A percentile compares a stretch with the other conserved stretches of the same genome.
These are phyloP conservation scores for Actinia tenebrosa DNA, from an alignment of 64 coral and sea anemone genomes.

Conservation along the genomic window DNA sequence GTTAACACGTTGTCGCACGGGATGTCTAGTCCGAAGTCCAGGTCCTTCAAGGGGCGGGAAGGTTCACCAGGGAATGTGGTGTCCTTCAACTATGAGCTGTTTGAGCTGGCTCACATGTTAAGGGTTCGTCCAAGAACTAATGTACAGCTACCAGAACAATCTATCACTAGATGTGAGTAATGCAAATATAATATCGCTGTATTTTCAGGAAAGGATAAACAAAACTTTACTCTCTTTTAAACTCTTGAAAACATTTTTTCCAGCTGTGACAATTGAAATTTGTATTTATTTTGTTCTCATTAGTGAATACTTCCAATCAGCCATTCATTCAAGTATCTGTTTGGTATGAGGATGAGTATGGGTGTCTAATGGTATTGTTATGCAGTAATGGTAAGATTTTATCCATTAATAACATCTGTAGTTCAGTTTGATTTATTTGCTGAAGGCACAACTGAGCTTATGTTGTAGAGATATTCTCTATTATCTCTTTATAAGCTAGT, in stretches of 20 bases:
- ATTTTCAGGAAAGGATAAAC: background rate
- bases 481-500: no score
- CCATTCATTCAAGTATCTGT: slow-evolving; percentile 58
- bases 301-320: background rate
- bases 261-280: no score
- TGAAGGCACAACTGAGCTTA: no score
- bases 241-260: no score
- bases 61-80: background rate
- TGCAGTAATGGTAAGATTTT: slow-evolving; percentile 74
- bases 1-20: background rate
- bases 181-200: background rate
- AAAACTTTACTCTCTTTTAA: no score
- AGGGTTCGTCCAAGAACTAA: slow-evolving; percentile 44
- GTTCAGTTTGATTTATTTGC: no score
- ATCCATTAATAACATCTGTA: background rate
- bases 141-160: background rate
- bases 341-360: slow-evolving; percentile 38
- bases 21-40: background rate
- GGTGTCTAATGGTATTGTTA: slow-evolving; percentile 54
- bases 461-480: no score
- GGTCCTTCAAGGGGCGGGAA: background rate
- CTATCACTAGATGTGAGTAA: background rate
- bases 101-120: slow-evolving; percentile 46
- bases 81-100: slow-evolving; percentile 27
- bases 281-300: background rate